Evolutionary conservation across 1,140 invertebrate genomes (phyloP), one percentile per base, ranked within the genome.

Genomic region (Zaprionus nigranus): DNA sequence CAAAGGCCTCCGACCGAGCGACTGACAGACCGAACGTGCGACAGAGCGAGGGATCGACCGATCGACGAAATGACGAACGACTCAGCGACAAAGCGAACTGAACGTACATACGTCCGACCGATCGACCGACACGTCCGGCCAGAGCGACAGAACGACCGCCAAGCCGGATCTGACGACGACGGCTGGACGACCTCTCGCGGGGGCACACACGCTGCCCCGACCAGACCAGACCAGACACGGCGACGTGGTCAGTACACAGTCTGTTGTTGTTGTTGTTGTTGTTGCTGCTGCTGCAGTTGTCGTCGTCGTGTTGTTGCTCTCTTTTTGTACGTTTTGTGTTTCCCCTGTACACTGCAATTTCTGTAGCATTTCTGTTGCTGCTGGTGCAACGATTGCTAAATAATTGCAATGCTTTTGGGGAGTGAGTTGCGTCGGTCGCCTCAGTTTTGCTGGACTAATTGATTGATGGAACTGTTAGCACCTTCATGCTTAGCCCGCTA

Each of bases 391-490:
- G 80, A 66, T 87, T 84, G 78, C 78, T 66, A 83, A 84, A 90
- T 84, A 62, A 63, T 36, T 63, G 79, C 77, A 66, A 74, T 46
- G 59, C 9, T 20, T 60, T 56, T 54, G 15, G 49, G 34, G 28
- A 38, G 15, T 51, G 20, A 1, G 26, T 58, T 28, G 43, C 9
- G 59, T 12, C 34, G 46, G 26, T 59, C 24, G 75, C 75, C 12
- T 20, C 11, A 30, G 51, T 2, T 30, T 30, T 30, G 30, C 13
- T 64, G 40, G 7, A 67, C 51, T 88, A 82, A 73, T 79, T 88
- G 86, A 87, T 87, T 87, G 83, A 87, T 87, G 82, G 70, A 79
- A 78, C 84, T 88, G 83, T 87, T 87, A 81, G 80, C 83, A 87
- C 83, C 83, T 87, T 82, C 28, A 72, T 72, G 74, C 80, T 87